Evolutionary conservation across 2,888 invertebrate species (phyloP).

Genomic region (Platycnemis pennipes): DNA sequence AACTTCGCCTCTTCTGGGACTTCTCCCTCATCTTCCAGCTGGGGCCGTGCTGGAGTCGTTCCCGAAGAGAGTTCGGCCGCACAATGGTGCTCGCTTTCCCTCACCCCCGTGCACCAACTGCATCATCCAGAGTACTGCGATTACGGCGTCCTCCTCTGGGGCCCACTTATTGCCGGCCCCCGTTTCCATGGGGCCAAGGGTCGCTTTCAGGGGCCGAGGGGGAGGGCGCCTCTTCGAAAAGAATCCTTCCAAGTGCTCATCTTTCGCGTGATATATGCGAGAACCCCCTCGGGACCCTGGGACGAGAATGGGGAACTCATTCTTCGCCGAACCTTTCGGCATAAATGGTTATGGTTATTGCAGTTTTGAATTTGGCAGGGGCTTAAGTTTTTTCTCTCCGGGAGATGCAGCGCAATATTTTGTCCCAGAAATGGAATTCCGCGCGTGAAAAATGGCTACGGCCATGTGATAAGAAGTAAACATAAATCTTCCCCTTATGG

Average conservation of each 20-base stretch:
- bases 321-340: background rate
- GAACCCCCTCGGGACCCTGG: background rate
- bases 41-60: no score
- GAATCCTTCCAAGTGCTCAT: background rate
- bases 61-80: no score
- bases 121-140: no score
- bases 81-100: no score
- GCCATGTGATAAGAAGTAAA: background rate
- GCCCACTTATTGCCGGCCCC: no score
- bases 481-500: background rate
- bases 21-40: no score
- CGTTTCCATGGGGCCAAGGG: background rate
- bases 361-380: background rate
- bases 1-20: no score
- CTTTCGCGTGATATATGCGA: background rate
- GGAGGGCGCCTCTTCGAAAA: background rate
- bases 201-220: background rate
- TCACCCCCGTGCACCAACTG: no score
- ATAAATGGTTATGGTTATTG: slow-evolving; percentile 18
- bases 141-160: no score
- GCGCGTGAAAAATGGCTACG: background rate
- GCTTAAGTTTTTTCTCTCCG: background rate
- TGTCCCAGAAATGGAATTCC: background rate
- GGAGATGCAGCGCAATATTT: background rate
- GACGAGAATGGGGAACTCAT: background rate